These are phyloP conservation scores for Andrena minutula DNA, from an alignment of 2,888 invertebrate genomes.

Conservation along the genomic window DNA sequence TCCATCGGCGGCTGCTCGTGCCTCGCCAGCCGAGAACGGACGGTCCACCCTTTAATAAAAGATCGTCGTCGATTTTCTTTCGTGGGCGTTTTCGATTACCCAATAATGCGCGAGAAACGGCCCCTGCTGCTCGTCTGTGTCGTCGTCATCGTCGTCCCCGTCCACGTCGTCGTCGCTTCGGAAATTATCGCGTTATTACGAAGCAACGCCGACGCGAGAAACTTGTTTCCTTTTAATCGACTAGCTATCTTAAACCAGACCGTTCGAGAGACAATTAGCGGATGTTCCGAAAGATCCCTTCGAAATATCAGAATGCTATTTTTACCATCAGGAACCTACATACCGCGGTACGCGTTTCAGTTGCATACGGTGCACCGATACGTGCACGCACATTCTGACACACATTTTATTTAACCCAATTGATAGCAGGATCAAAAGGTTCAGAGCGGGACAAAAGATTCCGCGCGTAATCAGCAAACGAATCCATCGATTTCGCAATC, in stretches of 20 bases:
- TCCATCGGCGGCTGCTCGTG: constrained; percentile 28
- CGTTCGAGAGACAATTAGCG: constrained; percentile 25
- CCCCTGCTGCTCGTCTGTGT: not conserved
- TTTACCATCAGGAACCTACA: constrained; percentile 82
- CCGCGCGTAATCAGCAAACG: not conserved
- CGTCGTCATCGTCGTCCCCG: not conserved
- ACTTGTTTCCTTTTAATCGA: not conserved
- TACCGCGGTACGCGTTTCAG: constrained; percentile 69
- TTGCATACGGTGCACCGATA: constrained; percentile 33
- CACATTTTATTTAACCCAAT: constrained; percentile 71
- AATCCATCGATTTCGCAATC: not conserved
- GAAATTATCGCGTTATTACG: not conserved
- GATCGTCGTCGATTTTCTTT: constrained; percentile 21
- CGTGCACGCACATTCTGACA: constrained; percentile 50
- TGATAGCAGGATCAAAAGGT: constrained; percentile 66
- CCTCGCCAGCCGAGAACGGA: not conserved
- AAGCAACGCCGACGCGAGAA: not conserved
- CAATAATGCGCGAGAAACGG: constrained; percentile 49
- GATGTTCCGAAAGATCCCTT: constrained; percentile 70
- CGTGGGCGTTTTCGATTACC: constrained; percentile 68
- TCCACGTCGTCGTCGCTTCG: not conserved
- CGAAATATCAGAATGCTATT: constrained; percentile 83
- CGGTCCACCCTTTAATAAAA: constrained; percentile 3
- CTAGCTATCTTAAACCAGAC: not conserved
- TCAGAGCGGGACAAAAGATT: not conserved